Percentiles rank a stretch among this genome's conserved stretches.
Conservation (phyloP, 2,797 vertebrate species). For the Amniataba percoides region DNA sequence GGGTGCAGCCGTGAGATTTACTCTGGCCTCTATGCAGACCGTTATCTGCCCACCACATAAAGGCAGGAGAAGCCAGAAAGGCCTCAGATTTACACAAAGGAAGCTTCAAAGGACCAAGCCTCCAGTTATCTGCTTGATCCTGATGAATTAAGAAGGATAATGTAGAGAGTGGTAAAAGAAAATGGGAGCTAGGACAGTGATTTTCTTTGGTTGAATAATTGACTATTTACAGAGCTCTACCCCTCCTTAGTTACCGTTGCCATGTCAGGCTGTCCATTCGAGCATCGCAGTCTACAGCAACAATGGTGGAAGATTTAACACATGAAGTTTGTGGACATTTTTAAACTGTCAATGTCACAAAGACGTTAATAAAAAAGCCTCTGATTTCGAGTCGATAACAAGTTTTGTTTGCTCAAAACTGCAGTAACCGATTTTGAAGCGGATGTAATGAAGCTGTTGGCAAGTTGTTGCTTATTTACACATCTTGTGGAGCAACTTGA, state of each 20-base stretch:
- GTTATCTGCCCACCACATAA: constrained; percentile 35
- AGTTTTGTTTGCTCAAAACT: too few species aligned
- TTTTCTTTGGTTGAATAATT: neutral
- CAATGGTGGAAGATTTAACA: too few species aligned
- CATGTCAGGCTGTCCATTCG: neutral
- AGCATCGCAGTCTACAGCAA: too few species aligned
- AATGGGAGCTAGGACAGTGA: neutral
- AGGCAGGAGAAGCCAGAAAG: constrained; percentile 1
- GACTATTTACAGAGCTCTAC: neutral
- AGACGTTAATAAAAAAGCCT: too few species aligned
- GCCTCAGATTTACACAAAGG: constrained; percentile 8
- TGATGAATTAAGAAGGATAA: neutral
- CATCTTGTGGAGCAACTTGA: too few species aligned
- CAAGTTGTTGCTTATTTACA: too few species aligned
- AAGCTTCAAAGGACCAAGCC: neutral
- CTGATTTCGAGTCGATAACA: too few species aligned
- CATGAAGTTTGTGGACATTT: too few species aligned
- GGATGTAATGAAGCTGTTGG: too few species aligned
- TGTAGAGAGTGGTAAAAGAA: neutral
- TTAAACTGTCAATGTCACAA: too few species aligned
- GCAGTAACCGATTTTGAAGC: too few species aligned
- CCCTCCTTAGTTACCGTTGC: neutral
- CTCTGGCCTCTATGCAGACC: constrained; percentile 19
- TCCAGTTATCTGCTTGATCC: neutral
- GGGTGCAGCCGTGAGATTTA: constrained; percentile 24